Percentiles rank a stretch among this genome's conserved stretches.
Evolutionary conservation across 2,113 vertebrate species (phyloP).

Genomic region (Laticauda laticaudata): DNA sequence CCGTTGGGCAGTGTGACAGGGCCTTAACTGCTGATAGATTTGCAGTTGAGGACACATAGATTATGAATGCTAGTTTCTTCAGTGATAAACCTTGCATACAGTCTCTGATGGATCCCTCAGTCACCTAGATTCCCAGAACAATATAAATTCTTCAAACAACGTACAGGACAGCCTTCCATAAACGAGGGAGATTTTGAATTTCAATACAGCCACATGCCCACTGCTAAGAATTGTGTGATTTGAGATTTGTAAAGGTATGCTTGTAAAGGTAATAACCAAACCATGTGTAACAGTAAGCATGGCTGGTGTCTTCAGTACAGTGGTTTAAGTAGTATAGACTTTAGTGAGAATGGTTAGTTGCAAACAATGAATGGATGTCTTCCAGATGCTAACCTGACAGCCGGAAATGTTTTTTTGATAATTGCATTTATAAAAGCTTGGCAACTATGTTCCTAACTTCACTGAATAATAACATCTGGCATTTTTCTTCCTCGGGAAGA

Average conservation of each 20-base stretch:
- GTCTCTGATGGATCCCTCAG: too few species aligned
- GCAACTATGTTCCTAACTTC: neutral
- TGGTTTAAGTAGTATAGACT: neutral
- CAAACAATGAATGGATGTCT: neutral
- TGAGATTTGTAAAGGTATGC: neutral
- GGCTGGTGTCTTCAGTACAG: neutral
- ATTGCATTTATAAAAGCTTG: neutral
- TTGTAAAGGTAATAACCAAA: neutral
- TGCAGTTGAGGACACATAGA: neutral
- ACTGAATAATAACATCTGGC: neutral
- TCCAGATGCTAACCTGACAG: neutral
- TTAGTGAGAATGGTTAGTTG: neutral
- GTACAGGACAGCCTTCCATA: neutral
- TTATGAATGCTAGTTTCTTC: neutral
- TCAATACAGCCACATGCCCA: neutral
- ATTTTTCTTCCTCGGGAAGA: neutral
- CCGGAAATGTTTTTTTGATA: neutral
- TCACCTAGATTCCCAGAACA: neutral
- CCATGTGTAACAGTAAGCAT: neutral
- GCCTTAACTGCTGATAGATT: neutral
- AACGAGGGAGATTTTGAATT: neutral
- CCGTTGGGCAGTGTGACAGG: too few species aligned
- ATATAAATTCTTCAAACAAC: neutral
- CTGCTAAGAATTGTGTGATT: neutral
- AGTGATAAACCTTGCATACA: neutral